These are phyloP conservation scores for Dreissena rostriformis DNA, from an alignment of 1,140 invertebrate species.

Conservation along the genomic window DNA sequence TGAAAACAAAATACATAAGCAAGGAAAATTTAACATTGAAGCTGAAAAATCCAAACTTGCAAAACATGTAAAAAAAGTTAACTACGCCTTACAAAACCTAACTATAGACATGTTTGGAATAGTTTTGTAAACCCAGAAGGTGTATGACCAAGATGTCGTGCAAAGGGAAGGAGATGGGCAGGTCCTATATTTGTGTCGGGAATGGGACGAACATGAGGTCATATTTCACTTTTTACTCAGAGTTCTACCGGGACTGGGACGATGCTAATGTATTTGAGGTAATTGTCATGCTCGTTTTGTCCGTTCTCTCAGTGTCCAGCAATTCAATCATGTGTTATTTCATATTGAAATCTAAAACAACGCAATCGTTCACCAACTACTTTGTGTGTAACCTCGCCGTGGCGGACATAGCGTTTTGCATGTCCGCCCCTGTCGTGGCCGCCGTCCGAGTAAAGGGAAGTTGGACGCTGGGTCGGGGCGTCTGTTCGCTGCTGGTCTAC, in stretches of 20 bases:
- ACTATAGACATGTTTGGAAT: no score
- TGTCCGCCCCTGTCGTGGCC: not conserved
- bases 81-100: no score
- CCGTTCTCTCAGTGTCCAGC: not conserved
- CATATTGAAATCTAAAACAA: not conserved
- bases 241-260: not conserved
- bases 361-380: not conserved
- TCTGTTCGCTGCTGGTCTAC: not conserved
- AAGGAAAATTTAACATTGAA: no score
- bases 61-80: no score
- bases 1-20: no score
- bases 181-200: no score
- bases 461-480: not conserved
- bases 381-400: not conserved
- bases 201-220: no score
- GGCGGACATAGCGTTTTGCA: not conserved
- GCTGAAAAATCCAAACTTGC: no score
- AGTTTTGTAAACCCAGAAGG: no score
- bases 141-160: no score
- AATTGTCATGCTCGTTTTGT: not conserved
- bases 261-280: not conserved
- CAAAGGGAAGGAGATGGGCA: no score
- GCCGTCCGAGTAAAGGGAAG: not conserved
- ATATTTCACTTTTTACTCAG: not conserved
- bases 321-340: not conserved